Percentiles rank a stretch among this genome's conserved stretches.
Evolutionary conservation across 2,797 vertebrate genomes (phyloP).

Genomic region (Tachyglossus aculeatus): DNA sequence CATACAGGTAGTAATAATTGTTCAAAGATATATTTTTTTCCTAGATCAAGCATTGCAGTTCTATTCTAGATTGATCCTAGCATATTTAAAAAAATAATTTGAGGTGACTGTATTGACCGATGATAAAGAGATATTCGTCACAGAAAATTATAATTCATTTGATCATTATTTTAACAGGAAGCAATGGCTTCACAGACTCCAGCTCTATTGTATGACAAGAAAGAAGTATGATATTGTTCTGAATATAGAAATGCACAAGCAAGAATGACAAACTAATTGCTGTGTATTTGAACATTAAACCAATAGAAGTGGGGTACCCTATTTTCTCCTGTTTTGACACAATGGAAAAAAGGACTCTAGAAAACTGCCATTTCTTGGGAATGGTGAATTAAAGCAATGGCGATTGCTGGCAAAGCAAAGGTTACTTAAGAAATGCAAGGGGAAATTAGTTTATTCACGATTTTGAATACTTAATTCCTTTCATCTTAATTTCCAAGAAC

Average conservation of each 20-base stretch:
- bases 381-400: no score
- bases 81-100: not conserved
- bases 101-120: not conserved
- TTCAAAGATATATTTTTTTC: not conserved
- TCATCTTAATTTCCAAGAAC: no score
- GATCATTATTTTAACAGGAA: not conserved
- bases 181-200: not conserved
- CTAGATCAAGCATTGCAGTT: not conserved
- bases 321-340: no score
- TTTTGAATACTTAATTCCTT: no score
- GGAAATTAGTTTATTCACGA: no score
- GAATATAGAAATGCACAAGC: not conserved
- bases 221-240: not conserved
- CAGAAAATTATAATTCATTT: not conserved
- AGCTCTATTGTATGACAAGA: not conserved
- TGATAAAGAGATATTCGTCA: not conserved
- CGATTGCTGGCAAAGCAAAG: no score
- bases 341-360: no score
- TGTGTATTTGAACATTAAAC: not conserved
- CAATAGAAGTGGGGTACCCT: not conserved
- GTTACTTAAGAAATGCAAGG: no score
- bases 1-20: slow-evolving; percentile 1
- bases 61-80: not conserved
- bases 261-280: not conserved
- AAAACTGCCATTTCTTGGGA: no score